Evolutionary conservation across 2,888 invertebrate species (phyloP).

Genomic region (Eugnorisma glareosa): DNA sequence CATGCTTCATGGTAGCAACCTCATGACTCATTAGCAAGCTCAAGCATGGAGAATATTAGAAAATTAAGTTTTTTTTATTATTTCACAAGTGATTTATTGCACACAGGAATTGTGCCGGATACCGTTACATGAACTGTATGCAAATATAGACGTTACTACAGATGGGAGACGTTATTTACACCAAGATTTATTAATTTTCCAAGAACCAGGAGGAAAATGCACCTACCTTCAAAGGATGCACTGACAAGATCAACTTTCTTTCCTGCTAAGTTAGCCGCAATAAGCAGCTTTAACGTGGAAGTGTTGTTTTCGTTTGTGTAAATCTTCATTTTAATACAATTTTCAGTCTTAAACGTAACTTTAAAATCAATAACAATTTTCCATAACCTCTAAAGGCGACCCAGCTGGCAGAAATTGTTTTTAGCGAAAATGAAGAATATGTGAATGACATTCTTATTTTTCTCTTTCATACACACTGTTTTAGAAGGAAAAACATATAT

Average conservation of each 20-base stretch:
- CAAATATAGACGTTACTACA: constrained; percentile 2
- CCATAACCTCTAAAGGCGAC: constrained; percentile 63
- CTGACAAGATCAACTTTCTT: constrained; percentile 90
- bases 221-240: constrained; percentile 91
- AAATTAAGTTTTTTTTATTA: not conserved
- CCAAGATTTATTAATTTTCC: constrained; percentile 6
- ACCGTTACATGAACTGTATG: constrained; percentile 14
- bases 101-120: not conserved
- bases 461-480: not conserved
- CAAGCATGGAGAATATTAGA: not conserved
- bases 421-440: not conserved
- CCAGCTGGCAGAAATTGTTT: constrained; percentile 65
- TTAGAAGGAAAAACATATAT: not conserved
- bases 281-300: constrained; percentile 93
- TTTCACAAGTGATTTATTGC: not conserved
- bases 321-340: constrained; percentile 91
- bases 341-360: constrained; percentile 66
- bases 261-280: constrained; percentile 92
- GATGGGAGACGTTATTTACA: not conserved
- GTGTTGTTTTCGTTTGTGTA: constrained; percentile 95
- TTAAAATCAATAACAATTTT: constrained; percentile 61
- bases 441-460: not conserved
- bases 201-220: constrained; percentile 42
- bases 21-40: not conserved
- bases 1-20: not conserved